These are phyloP conservation scores for Carapus acus DNA, from an alignment of 2,797 vertebrate species.

Conservation along the genomic window DNA sequence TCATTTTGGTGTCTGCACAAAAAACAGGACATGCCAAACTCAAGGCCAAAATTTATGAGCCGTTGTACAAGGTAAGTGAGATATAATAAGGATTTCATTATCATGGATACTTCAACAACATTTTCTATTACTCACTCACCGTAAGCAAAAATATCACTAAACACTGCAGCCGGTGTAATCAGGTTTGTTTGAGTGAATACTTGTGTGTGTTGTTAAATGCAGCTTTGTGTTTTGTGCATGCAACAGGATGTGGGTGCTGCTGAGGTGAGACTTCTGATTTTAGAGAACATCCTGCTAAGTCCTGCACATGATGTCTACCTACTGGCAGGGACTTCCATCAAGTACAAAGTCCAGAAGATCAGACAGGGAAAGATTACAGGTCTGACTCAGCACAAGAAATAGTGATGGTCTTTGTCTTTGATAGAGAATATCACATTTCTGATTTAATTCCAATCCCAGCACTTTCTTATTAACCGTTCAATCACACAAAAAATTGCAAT, in stretches of 20 bases:
- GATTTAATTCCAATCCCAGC: too few species aligned
- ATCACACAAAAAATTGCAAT: too few species aligned
- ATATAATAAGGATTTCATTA: background rate
- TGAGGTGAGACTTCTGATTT: constrained; percentile 88
- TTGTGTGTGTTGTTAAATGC: constrained; percentile 29
- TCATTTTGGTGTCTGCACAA: constrained; percentile 79
- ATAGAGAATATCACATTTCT: too few species aligned
- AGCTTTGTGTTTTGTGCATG: constrained; percentile 41
- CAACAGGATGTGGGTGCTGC: constrained; percentile 86
- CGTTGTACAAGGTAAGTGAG: constrained; percentile 79
- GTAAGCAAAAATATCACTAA: too few species aligned
- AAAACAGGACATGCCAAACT: constrained; percentile 93
- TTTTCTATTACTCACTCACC: too few species aligned
- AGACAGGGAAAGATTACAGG: constrained; percentile 90
- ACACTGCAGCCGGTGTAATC: background rate
- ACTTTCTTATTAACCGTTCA: too few species aligned
- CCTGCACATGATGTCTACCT: constrained; percentile 87
- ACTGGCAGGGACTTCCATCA: constrained; percentile 83
- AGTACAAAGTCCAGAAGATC: constrained; percentile 91
- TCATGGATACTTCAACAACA: constrained; percentile 1
- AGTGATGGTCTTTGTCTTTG: too few species aligned
- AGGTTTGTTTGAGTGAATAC: constrained; percentile 27
- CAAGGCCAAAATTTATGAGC: constrained; percentile 87
- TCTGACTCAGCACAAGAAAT: constrained; percentile 44
- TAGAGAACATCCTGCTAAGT: constrained; percentile 94